Evolutionary conservation across 2,797 vertebrate species (phyloP).

Genomic region (Falco peregrinus): DNA sequence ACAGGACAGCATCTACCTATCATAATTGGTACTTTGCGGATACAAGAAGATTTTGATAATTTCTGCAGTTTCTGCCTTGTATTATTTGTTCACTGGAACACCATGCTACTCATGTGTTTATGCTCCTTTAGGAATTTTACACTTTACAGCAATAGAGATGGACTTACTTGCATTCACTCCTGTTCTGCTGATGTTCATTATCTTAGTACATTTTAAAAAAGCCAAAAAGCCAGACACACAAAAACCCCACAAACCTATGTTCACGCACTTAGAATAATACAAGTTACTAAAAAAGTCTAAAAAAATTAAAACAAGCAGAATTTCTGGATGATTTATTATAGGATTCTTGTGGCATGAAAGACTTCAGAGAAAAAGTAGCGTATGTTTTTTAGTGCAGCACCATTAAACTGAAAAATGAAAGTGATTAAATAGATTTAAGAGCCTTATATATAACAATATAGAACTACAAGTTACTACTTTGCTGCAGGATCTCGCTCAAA

Average conservation of each 20-base stretch:
- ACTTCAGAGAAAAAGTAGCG: background rate
- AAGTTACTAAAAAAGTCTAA: background rate
- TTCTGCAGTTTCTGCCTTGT: background rate
- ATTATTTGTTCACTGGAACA: background rate
- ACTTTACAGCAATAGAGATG: background rate
- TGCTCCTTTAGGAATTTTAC: background rate
- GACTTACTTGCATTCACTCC: background rate
- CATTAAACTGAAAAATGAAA: conserved; percentile 10
- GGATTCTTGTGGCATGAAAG: background rate
- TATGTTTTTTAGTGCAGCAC: background rate
- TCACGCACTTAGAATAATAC: background rate
- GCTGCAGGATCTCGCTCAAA: background rate
- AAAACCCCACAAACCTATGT: rapidly evolving
- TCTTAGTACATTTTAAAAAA: background rate
- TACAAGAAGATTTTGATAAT: background rate
- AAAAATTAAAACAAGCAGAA: background rate
- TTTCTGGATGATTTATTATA: background rate
- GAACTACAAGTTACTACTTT: background rate
- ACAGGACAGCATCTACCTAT: background rate
- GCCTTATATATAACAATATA: background rate
- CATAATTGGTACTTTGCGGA: background rate
- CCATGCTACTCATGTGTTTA: background rate
- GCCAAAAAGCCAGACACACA: background rate
- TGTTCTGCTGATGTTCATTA: background rate
- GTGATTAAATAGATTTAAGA: conserved; percentile 1